Evolutionary conservation across 92 coral and sea anemone species (phyloP).

Genomic region (Epizoanthus ramosus): DNA sequence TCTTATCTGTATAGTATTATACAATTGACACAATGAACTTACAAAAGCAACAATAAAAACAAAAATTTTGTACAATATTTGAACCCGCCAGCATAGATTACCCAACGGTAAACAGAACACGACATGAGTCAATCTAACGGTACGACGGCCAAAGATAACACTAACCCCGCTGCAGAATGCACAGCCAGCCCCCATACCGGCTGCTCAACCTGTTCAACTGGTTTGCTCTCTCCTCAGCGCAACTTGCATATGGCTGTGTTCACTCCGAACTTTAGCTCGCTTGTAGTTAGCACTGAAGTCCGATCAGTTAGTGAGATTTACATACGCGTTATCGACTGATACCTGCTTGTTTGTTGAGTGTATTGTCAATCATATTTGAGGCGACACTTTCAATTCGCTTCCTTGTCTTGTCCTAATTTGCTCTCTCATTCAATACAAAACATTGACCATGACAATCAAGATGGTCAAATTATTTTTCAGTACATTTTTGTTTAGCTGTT

Average conservation of each 20-base stretch:
- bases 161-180: constrained; percentile 31
- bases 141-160: not conserved
- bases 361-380: not conserved
- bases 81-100: too few relatives aligned
- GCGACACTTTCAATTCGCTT: not conserved
- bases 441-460: too few relatives aligned
- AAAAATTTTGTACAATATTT: too few relatives aligned
- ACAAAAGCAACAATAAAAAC: too few relatives aligned
- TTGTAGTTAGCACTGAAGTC: not conserved
- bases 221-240: too few relatives aligned
- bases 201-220: not conserved
- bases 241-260: too few relatives aligned
- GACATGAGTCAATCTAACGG: not conserved
- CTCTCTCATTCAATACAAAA: not conserved
- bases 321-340: not conserved
- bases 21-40: not conserved
- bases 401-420: not conserved
- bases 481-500: too few relatives aligned
- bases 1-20: not conserved
- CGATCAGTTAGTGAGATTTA: not conserved
- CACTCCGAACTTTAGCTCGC: not conserved
- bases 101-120: constrained; percentile 4
- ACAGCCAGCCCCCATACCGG: constrained; percentile 17
- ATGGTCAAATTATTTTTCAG: too few relatives aligned
- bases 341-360: constrained; percentile 24